Conservation (phyloP, 2,113 vertebrate genomes). For the Acrocephalus arundinaceus region DNA sequence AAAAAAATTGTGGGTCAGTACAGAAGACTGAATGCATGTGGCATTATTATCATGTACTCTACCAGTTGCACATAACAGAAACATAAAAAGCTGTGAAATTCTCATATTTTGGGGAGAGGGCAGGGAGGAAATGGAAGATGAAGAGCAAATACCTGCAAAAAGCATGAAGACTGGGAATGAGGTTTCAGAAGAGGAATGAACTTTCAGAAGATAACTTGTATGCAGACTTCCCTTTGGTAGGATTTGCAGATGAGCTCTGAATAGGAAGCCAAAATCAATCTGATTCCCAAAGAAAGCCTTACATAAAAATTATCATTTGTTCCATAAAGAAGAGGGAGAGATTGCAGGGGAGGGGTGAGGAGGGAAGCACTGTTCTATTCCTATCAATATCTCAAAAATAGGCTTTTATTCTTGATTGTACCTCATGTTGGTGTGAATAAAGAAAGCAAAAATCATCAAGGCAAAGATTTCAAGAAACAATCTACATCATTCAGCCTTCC, state of each 20-base stretch:
- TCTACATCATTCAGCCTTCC: constrained; percentile 56
- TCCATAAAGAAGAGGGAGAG: not conserved
- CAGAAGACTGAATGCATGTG: not conserved
- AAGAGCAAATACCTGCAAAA: not conserved
- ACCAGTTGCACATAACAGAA: not conserved
- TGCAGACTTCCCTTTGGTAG: not conserved
- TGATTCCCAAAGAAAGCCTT: not conserved
- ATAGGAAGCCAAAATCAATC: constrained; percentile 7
- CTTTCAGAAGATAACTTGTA: not conserved
- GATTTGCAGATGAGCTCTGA: not conserved
- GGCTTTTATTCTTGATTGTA: constrained; percentile 45
- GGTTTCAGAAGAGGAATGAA: not conserved
- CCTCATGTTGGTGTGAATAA: not conserved
- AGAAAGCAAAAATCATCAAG: constrained; percentile 37
- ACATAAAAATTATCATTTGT: not conserved
- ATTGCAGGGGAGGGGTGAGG: not conserved
- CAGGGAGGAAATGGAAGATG: not conserved
- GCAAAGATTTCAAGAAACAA: constrained; percentile 48
- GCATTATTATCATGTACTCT: not conserved
- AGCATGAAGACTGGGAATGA: not conserved
- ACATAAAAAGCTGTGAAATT: not conserved
- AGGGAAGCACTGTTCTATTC: not conserved
- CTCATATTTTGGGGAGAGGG: too few species aligned
- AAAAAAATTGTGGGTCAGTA: not conserved
- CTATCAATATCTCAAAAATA: not conserved